A percentile compares a stretch with the other conserved stretches of the same genome.
These are phyloP conservation scores for Zaprionus taronus DNA, from an alignment of 1,140 invertebrate species.

Conservation along the genomic window DNA sequence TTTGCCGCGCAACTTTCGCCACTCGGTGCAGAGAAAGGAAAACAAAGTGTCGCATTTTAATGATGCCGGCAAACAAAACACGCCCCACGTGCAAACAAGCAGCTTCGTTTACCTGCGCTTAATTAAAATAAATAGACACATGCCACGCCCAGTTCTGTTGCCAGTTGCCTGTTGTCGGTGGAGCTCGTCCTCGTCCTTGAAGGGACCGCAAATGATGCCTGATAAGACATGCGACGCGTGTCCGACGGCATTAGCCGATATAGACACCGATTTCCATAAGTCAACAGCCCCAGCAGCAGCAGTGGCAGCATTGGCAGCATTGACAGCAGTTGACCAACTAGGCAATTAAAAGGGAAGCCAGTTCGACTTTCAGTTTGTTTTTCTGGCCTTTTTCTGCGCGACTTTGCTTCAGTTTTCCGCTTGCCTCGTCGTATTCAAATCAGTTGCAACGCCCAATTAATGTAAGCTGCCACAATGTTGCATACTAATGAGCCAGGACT, in stretches of 20 bases:
- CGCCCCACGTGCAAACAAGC: conserved; percentile 50
- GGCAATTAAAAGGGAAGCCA: conserved; percentile 67
- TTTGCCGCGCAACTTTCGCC: conserved; percentile 36
- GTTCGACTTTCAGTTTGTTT: conserved; percentile 16
- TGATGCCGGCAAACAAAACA: conserved; percentile 57
- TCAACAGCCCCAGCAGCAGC: conserved; percentile 55
- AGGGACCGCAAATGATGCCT: conserved; percentile 40
- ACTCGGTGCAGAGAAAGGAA: conserved; percentile 17
- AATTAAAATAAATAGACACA: conserved; percentile 82
- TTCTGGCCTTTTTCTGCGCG: conserved; percentile 2
- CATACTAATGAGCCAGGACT: conserved; percentile 75
- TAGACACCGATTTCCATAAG: conserved; percentile 80
- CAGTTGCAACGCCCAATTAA: conserved; percentile 83
- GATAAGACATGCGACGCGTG: conserved; percentile 61
- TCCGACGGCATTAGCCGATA: conserved; percentile 74
- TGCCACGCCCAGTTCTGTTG: conserved; percentile 15
- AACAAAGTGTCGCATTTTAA: conserved; percentile 72
- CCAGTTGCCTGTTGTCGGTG: not conserved
- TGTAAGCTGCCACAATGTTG: conserved; percentile 78
- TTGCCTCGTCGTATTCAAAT: conserved; percentile 72
- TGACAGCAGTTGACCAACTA: not conserved
- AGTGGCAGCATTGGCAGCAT: too few relatives aligned
- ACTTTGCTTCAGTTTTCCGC: conserved; percentile 13
- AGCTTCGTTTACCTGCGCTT: conserved; percentile 66
- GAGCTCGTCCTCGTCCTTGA: conserved; percentile 58